Evolutionary conservation across 2,797 vertebrate species (phyloP).

Genomic region (Heteromormyrus szaboi): DNA sequence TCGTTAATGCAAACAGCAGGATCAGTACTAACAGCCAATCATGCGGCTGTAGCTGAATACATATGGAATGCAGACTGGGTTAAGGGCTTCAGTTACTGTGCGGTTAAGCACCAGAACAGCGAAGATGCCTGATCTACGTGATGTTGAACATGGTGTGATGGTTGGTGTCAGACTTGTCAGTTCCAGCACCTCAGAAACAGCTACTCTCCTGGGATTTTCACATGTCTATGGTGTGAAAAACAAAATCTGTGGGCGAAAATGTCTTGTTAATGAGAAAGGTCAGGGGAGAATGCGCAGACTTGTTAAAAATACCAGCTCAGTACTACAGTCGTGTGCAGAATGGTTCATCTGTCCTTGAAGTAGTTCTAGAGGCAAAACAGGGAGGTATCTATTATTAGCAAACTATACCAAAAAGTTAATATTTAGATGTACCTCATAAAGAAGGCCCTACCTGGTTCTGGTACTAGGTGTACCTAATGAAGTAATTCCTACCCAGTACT

Average conservation of each 20-base stretch:
- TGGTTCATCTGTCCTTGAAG: background rate
- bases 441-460: background rate
- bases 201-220: background rate
- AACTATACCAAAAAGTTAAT: background rate
- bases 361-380: background rate
- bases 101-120: background rate
- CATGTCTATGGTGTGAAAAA: background rate
- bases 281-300: background rate
- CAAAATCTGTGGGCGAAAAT: background rate
- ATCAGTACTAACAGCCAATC: background rate
- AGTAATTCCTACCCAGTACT: background rate
- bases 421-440: background rate
- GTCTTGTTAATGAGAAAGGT: slow-evolving; percentile 2
- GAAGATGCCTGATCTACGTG: background rate
- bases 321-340: background rate
- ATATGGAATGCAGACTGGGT: background rate
- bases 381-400: background rate
- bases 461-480: background rate
- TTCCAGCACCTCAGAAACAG: background rate
- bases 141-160: background rate
- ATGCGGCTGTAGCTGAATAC: background rate
- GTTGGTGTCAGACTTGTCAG: background rate
- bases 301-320: background rate
- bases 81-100: background rate
- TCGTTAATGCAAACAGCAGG: background rate